Conservation (phyloP, 23 tunicate genomes). For the Oikopleura dioica region DNA sequence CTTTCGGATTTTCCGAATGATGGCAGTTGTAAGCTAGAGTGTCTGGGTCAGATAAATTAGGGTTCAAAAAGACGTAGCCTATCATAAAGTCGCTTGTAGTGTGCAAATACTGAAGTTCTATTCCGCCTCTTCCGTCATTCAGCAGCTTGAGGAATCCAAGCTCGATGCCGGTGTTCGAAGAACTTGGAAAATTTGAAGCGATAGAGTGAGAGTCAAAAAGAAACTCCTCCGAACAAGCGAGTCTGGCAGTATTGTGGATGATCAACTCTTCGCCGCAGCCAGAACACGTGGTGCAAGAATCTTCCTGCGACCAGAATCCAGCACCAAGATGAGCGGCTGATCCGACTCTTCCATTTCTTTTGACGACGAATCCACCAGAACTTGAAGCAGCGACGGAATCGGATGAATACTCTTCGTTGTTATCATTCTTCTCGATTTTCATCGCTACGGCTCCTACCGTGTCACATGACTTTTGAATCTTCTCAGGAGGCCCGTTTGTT, state of each 20-base stretch:
- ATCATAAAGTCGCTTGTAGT: too few relatives aligned
- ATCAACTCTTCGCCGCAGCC: background rate
- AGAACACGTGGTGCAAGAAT: background rate
- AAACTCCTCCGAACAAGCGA: background rate
- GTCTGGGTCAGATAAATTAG: too few relatives aligned
- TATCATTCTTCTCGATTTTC: background rate
- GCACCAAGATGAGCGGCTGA: background rate
- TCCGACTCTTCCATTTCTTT: background rate
- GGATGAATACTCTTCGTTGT: too few relatives aligned
- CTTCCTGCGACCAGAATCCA: background rate
- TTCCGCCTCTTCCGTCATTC: too few relatives aligned
- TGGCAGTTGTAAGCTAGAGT: too few relatives aligned
- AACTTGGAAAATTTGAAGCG: too few relatives aligned
- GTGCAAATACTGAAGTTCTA: too few relatives aligned
- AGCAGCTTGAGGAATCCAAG: too few relatives aligned
- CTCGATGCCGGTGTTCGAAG: too few relatives aligned
- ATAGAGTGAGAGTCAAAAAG: too few relatives aligned
- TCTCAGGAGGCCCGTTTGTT: background rate
- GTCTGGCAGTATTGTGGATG: background rate
- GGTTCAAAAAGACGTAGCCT: too few relatives aligned
- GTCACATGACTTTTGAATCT: background rate
- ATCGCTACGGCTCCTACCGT: constrained; percentile 1
- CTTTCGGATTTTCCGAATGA: too few relatives aligned
- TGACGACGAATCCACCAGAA: background rate
- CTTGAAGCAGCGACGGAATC: background rate